phyloP scores from a whole-genome alignment of 2,797 vertebrate genomes.

The Picus viridis region DNA sequence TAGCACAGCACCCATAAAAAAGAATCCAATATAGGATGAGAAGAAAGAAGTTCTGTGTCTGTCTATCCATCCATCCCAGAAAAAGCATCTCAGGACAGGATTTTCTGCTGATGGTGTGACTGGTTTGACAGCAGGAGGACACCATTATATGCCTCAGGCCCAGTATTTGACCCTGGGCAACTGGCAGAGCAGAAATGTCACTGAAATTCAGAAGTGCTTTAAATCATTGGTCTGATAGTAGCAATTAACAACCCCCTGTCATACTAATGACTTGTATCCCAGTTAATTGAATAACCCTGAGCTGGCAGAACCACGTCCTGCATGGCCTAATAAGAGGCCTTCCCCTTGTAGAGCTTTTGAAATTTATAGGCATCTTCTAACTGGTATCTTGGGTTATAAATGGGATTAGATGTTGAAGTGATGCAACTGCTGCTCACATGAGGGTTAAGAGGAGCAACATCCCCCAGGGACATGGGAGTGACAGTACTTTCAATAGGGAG shows the following conservation, averaged over 20 bases:
- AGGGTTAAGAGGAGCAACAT: not conserved
- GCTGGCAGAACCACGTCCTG: not conserved
- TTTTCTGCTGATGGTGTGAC: not conserved
- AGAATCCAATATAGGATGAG: rapidly evolving
- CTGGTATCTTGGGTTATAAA: not conserved
- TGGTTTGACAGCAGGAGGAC: not conserved
- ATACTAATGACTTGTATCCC: not conserved
- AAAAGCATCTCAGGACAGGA: not conserved
- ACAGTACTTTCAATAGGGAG: not conserved
- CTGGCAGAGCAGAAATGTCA: not conserved
- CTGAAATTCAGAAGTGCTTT: conserved; percentile 9
- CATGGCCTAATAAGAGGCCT: not conserved
- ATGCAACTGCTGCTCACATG: not conserved
- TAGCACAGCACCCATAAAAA: not conserved
- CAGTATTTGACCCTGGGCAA: not conserved
- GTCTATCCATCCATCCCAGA: not conserved
- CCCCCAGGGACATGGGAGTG: not conserved
- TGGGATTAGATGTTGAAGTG: not conserved
- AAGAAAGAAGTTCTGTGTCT: not conserved
- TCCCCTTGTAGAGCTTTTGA: not conserved
- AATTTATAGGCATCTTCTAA: conserved; percentile 18
- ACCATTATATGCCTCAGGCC: not conserved
- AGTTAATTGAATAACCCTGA: conserved; percentile 1
- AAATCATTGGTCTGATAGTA: not conserved
- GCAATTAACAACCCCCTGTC: not conserved